Evolutionary conservation across 2,888 invertebrate genomes (phyloP).

Genomic region (Scelioninae gen. 2): DNA sequence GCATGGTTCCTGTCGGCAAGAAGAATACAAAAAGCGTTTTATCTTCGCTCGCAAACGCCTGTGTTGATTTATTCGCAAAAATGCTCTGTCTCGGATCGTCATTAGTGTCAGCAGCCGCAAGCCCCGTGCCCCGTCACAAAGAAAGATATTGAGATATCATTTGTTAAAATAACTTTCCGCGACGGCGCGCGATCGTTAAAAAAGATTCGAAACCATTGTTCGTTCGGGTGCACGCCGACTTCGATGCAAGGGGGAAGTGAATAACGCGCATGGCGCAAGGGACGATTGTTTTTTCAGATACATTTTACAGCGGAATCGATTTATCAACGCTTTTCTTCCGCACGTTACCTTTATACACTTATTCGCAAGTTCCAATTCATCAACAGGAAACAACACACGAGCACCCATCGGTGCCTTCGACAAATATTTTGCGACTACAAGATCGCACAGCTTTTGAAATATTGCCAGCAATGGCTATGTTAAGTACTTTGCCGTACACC

Average conservation of each 20-base stretch:
- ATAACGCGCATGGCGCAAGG: constrained; percentile 44
- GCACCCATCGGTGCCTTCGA: constrained; percentile 8
- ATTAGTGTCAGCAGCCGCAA: constrained; percentile 62
- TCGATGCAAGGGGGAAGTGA: constrained; percentile 24
- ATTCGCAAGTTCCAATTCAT: constrained; percentile 48
- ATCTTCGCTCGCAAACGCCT: constrained; percentile 44
- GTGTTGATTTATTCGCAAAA: constrained; percentile 60
- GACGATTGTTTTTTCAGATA: constrained; percentile 53
- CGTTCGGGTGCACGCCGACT: constrained; percentile 23
- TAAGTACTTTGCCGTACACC: no score
- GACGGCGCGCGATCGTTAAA: constrained; percentile 50
- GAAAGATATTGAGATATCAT: constrained; percentile 57
- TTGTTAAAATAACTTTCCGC: constrained; percentile 55
- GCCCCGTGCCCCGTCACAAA: constrained; percentile 60
- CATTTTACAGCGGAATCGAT: constrained; percentile 50
- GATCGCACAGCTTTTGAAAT: constrained; percentile 20
- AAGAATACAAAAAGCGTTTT: constrained; percentile 50
- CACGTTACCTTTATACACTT: constrained; percentile 43
- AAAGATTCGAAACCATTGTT: constrained; percentile 49
- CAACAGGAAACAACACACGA: constrained; percentile 44
- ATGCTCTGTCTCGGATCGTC: constrained; percentile 54
- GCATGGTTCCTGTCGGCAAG: constrained; percentile 48
- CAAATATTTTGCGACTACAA: constrained; percentile 21
- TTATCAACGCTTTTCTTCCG: constrained; percentile 55
- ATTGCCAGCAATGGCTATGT: no score